Base-by-base conservation (phyloP, 2,888 invertebrate species). In the Dryobotodes eremita region DNA sequence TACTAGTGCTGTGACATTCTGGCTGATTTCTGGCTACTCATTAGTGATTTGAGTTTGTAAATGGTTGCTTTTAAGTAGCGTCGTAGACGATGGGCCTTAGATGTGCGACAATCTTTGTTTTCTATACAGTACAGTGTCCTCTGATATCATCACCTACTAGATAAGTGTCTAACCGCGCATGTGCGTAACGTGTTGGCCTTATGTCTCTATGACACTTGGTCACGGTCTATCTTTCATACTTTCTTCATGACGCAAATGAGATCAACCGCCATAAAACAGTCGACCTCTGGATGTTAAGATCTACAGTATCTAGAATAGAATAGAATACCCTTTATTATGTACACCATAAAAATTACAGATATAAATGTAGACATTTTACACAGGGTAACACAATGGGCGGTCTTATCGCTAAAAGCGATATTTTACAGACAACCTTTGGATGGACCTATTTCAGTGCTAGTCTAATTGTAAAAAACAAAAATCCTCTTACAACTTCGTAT, bases 121-220 rank as follows among this genome's bases (percentile, higher is more conserved):
- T 46, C 31, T 79, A 62, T 62, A n/a, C 46, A 46, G 20, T 55
- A 26, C 79, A 48, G 36, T 70, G 53, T 48, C 17, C 26, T n/a
- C 53, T 79, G 53, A 55, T 71, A 62, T 80, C 46, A 79, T 79
- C 79, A 79, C 6, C 23, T 23, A 13, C 53, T 48, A 36, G 31
- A 36, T 36, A 20, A 61, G 20, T 36, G 61, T 79, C 53, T 53
- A 36, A 62, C 61, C 46, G 80, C 31, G 8, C 70, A 70, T 71
- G 61, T 79, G 79, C 79, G 55, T 0, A 79, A 2, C 36, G 46
- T 71, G 71, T 55, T 62, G 53, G n/a, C 31, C n/a, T 31, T 46
- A 42, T 31, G 68, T 62, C 31, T 53, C 15, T 23, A 70, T 70
- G 79, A 79, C 70, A 53, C n/a, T 55, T 62, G 53, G 31, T 61